phyloP scores from a whole-genome alignment of 2,113 vertebrate species.

The Nettapus auritus region DNA sequence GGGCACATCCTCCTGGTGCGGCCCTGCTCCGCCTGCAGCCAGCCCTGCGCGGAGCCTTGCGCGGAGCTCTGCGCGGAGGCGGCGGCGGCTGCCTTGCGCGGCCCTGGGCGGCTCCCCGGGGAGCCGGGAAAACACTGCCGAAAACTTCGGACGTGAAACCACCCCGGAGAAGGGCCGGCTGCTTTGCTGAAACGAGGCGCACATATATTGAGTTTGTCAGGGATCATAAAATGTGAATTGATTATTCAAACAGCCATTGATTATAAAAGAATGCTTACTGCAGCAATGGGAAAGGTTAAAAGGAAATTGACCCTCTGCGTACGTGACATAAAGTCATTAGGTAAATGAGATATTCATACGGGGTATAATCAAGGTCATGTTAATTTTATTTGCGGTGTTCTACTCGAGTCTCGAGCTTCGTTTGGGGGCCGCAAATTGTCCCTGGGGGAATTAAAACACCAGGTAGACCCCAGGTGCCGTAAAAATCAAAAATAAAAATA shows the following conservation, averaged over 20 bases:
- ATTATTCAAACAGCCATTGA: conserved; percentile 83
- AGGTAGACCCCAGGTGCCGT: not conserved
- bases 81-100: too few species aligned
- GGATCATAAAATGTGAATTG: conserved; percentile 82
- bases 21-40: not conserved
- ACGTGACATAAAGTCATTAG: conserved; percentile 86
- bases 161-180: not conserved
- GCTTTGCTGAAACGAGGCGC: conserved; percentile 45
- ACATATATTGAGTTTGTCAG: conserved; percentile 77
- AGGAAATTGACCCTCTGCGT: conserved; percentile 82
- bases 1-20: not conserved
- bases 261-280: conserved; percentile 84
- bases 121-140: not conserved
- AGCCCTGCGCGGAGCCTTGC: not conserved
- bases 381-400: conserved; percentile 70
- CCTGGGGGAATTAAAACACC: not conserved
- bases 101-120: not conserved
- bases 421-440: not conserved
- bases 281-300: conserved; percentile 83
- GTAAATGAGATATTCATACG: conserved; percentile 83
- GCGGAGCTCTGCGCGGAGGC: too few species aligned
- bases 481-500: not conserved
- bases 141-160: not conserved
- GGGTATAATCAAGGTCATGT: conserved; percentile 78
- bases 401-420: conserved; percentile 19